phyloP scores from a whole-genome alignment of 2,113 vertebrate species.

The Manacus vitellinus region DNA sequence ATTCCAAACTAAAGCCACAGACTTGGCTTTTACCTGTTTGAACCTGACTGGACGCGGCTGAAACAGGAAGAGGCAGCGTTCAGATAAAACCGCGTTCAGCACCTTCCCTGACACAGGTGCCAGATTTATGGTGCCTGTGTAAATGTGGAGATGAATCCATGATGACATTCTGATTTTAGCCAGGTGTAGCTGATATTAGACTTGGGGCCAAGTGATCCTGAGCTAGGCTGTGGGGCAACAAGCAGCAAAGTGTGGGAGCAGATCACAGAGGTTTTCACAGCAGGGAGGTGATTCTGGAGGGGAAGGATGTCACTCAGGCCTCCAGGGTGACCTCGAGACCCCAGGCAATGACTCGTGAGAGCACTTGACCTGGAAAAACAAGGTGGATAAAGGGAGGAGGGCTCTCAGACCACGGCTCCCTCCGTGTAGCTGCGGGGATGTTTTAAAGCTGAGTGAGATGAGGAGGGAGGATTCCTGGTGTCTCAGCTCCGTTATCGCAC shows the following conservation, averaged over 20 bases:
- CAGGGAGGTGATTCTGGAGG: fast-evolving
- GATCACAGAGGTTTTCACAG: neutral
- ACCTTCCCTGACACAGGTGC: neutral
- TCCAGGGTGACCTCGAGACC: neutral
- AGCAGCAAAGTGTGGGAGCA: neutral
- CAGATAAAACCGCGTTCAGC: neutral
- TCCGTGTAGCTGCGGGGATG: fast-evolving
- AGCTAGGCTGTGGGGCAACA: neutral
- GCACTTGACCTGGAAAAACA: neutral
- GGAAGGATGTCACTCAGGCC: neutral
- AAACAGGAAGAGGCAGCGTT: neutral
- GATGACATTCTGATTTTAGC: neutral
- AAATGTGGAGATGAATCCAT: neutral
- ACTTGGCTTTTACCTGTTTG: neutral
- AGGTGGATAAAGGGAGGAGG: neutral
- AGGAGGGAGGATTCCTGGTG: constrained; percentile 28
- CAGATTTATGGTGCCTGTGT: neutral
- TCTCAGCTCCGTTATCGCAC: constrained; percentile 7
- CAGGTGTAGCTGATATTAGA: neutral
- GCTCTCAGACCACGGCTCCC: neutral
- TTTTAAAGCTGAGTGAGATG: neutral
- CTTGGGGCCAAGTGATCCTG: neutral
- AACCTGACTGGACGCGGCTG: neutral
- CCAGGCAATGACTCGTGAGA: neutral
- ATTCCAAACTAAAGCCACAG: neutral